Percentiles rank a stretch among this genome's conserved stretches.
Evolutionary conservation across 2,797 vertebrate species (phyloP).

Genomic region (Acipenser ruthenus): DNA sequence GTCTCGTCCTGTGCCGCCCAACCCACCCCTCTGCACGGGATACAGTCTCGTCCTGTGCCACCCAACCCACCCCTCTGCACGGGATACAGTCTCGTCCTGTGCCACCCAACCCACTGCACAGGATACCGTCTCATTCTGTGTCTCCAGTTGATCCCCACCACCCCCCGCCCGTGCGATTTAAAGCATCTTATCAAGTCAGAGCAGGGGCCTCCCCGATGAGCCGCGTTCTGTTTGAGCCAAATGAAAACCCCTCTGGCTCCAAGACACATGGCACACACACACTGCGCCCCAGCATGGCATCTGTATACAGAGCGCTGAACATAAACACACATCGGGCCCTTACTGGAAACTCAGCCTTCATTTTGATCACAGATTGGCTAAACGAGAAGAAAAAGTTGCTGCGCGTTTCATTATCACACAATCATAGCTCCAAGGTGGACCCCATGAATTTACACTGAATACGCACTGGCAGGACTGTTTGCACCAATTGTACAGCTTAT

Average conservation of each 20-base stretch:
- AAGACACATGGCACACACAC: constrained; percentile 1
- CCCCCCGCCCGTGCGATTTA: constrained; percentile 5
- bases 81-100: too few species aligned
- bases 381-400: background rate
- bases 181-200: constrained; percentile 55
- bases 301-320: constrained; percentile 1
- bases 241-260: constrained; percentile 31
- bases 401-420: background rate
- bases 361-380: background rate
- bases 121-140: too few species aligned
- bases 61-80: too few species aligned
- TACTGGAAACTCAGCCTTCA: background rate
- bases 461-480: background rate
- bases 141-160: too few species aligned
- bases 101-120: too few species aligned
- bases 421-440: background rate
- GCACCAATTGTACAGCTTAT: background rate
- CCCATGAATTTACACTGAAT: background rate
- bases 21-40: too few species aligned
- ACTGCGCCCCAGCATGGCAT: constrained; percentile 9
- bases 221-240: constrained; percentile 37
- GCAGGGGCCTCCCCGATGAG: constrained; percentile 44
- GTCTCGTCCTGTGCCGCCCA: too few species aligned
- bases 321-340: background rate
- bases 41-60: too few species aligned